These are phyloP conservation scores for Fulmarus glacialis DNA, from an alignment of 2,113 vertebrate genomes.

Conservation along the genomic window DNA sequence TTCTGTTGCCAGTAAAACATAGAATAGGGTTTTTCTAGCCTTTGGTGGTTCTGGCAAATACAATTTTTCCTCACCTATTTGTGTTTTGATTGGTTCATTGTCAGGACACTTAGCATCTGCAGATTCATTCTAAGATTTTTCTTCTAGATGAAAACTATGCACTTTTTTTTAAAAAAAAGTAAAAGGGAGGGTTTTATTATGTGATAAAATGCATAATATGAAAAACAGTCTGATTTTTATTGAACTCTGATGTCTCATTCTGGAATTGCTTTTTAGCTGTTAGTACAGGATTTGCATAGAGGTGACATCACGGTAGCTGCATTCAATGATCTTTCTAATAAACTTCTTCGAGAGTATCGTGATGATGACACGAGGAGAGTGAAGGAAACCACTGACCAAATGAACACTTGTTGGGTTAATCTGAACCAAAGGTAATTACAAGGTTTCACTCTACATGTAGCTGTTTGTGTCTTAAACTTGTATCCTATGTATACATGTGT, in stretches of 20 bases:
- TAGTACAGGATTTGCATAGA: constrained; percentile 88
- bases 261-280: constrained; percentile 71
- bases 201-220: neutral
- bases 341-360: constrained; percentile 88
- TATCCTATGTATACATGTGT: accelerated
- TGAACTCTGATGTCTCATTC: neutral
- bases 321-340: constrained; percentile 90
- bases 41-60: neutral
- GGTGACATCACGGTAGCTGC: constrained; percentile 81
- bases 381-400: constrained; percentile 88
- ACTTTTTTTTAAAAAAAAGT: neutral
- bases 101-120: neutral
- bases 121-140: neutral
- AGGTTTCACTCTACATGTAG: neutral
- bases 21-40: neutral
- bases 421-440: constrained; percentile 87
- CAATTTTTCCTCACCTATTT: neutral
- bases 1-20: neutral
- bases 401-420: constrained; percentile 85
- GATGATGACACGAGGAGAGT: constrained; percentile 90
- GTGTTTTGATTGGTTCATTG: neutral
- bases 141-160: neutral
- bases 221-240: neutral
- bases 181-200: neutral
- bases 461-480: neutral